Conservation (phyloP, 53 echinoderm and acorn worm genomes). For the Stichopus horrens region DNA sequence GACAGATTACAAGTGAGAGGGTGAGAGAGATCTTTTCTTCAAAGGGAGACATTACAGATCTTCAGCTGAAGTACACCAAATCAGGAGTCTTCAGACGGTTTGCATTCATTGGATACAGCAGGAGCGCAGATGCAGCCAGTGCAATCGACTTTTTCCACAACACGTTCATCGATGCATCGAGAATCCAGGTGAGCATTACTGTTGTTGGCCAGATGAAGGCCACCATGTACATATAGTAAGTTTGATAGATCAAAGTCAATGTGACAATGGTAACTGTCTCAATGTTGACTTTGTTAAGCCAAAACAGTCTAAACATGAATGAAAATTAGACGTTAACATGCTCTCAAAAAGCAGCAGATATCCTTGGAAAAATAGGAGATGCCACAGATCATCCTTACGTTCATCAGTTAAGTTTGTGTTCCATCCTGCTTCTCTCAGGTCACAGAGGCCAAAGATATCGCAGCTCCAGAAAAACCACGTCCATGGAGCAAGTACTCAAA, state of each 20-base stretch:
- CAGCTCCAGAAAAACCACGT: conserved; percentile 66
- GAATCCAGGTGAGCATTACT: conserved; percentile 66
- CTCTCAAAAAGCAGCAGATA: no score
- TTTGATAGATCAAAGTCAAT: no score
- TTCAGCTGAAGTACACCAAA: conserved; percentile 88
- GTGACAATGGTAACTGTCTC: no score
- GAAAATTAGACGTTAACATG: no score
- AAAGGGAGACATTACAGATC: conserved; percentile 85
- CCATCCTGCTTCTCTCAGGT: conserved; percentile 48
- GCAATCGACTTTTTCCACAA: conserved; percentile 77
- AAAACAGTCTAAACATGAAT: no score
- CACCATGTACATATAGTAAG: no score
- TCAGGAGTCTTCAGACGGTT: conserved; percentile 85
- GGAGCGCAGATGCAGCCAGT: conserved; percentile 56
- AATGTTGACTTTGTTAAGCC: no score
- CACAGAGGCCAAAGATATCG: conserved; percentile 75
- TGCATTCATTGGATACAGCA: conserved; percentile 90
- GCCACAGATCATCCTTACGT: no score
- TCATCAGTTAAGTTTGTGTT: no score
- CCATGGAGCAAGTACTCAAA: conserved; percentile 99
- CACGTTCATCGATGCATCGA: conserved; percentile 80
- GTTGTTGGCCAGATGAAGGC: no score
- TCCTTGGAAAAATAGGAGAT: no score
- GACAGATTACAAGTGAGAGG: conserved; percentile 77
- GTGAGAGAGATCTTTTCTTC: conserved; percentile 69